These are phyloP conservation scores for Dinocampus coccinellae DNA, from an alignment of 2,888 invertebrate genomes.

Conservation along the genomic window DNA sequence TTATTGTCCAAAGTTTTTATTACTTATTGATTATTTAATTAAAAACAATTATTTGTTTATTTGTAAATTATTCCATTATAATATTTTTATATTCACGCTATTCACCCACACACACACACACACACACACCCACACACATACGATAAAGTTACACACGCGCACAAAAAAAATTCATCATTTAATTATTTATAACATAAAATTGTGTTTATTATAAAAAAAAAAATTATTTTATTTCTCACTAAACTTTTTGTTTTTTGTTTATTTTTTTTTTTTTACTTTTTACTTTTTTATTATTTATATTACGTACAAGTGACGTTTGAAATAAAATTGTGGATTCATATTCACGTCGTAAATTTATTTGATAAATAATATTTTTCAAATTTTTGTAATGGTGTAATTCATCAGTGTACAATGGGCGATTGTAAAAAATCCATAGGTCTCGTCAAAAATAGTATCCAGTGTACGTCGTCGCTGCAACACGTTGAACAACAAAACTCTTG, in stretches of 20 bases:
- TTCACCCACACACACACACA: too few species aligned
- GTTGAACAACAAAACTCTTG: slow-evolving; percentile 4
- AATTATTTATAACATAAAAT: too few species aligned
- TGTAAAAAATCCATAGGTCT: slow-evolving; percentile 23
- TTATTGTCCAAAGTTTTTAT: background rate
- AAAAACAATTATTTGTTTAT: background rate
- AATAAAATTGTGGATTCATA: background rate
- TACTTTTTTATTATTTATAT: background rate
- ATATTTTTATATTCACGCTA: too few species aligned
- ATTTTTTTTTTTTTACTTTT: background rate
- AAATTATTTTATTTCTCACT: background rate
- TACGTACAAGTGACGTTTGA: background rate
- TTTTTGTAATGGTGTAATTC: too few species aligned
- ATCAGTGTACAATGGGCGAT: background rate
- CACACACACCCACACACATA: too few species aligned
- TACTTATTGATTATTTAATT: too few species aligned
- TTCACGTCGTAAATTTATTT: background rate
- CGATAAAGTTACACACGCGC: too few species aligned
- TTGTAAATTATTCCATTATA: too few species aligned
- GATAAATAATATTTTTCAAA: background rate
- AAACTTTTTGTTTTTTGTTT: background rate
- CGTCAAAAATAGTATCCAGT: slow-evolving; percentile 8
- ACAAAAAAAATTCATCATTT: too few species aligned
- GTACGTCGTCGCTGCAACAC: slow-evolving; percentile 2
- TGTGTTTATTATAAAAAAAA: background rate